Evolutionary conservation across 2,888 invertebrate genomes (phyloP), one percentile per base, ranked within the genome.

Genomic region (Stramonita haemastoma): DNA sequence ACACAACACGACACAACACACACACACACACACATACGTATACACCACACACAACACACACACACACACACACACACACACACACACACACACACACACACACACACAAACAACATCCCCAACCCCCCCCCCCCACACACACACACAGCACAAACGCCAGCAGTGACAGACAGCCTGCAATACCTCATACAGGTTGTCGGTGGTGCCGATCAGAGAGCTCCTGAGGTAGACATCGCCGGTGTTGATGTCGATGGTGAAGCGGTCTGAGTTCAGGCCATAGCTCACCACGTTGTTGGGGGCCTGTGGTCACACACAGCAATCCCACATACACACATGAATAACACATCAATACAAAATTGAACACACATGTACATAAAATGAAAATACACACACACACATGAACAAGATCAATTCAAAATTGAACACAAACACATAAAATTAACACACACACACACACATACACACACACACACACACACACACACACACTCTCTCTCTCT

Each of bases 271-370:
- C 57, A 94, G 89, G 26, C 86, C 90, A 90, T 94, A 95, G 22
- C 89, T 87, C 22, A 95, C 92, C 84, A 93, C 92, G 91, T 94
- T 95, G 92, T 95, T 94, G 15, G 95, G 95, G 29, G 91, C 90
- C 95, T 95, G 93, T 32, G 32, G 5, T 32, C 79, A 79, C 34
- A 66, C 32, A 17, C 19, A 34, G 84, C n/a, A 87, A 87, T 32
- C 22, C 19, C 26, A 46, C 46, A 46, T 8, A 46, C 46, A 46
- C 17, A 66, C 26, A 66, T 26, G 13, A 26, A 66, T 13, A 2
- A 13, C 66, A 66, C 13, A 19, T 46, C 46, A 8, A 46, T 46
- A 46, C 8, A 2, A 46, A 46, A 46, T n/a, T n/a, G 46, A 46
- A 46, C 8, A 46, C 2, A 46, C n/a, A n/a, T n/a, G n/a, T 46